Evolutionary conservation across 2,797 vertebrate species (phyloP).

Genomic region (Enteromius viviparus): DNA sequence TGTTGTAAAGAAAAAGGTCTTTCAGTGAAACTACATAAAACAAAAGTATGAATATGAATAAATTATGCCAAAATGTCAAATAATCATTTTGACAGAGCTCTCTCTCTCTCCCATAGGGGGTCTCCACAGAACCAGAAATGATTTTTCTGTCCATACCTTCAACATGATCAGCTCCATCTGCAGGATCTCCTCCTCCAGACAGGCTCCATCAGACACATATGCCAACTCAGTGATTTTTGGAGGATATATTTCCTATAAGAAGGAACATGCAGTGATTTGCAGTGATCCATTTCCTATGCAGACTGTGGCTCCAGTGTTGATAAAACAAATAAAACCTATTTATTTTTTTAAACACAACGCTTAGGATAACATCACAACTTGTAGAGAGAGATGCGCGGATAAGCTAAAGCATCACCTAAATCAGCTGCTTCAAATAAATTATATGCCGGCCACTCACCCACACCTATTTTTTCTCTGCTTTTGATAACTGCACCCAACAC

Average conservation of each 20-base stretch:
- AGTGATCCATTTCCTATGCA: neutral
- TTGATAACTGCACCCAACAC: no score
- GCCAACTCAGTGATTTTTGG: slow-evolving; percentile 89
- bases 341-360: neutral
- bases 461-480: no score
- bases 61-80: no score
- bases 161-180: slow-evolving; percentile 90
- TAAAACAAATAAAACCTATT: neutral
- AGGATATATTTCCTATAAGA: slow-evolving; percentile 85
- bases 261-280: neutral
- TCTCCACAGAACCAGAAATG: neutral
- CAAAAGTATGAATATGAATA: no score
- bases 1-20: no score
- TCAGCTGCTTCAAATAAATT: no score
- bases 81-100: no score
- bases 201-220: slow-evolving; percentile 87
- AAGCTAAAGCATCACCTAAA: no score
- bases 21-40: no score
- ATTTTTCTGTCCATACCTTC: slow-evolving; percentile 76
- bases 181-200: slow-evolving; percentile 86
- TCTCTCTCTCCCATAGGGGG: neutral
- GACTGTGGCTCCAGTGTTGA: neutral
- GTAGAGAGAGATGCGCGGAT: no score
- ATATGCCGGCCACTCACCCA: no score
- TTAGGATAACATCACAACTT: no score